Base-by-base conservation (phyloP, 2,888 invertebrate species). In the Endotricha flammealis region DNA sequence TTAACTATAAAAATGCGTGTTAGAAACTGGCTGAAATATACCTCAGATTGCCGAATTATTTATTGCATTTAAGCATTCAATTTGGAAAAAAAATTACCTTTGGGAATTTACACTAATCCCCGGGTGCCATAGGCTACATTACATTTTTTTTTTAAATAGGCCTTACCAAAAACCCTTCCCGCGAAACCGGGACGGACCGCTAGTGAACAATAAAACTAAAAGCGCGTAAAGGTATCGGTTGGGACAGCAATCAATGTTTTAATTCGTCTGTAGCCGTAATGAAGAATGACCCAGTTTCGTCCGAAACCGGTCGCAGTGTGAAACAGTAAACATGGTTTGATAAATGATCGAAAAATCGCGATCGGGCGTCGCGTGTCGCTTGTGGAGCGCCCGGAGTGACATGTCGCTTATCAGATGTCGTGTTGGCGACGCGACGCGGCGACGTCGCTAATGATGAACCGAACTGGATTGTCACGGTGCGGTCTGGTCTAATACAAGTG, bases 291-390 rank as follows among this genome's bases (percentile, higher is more conserved):
- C 65, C 53, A 66, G 60, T 68, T 49, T n/a, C 16, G 7, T 5
- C 8, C 20, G n/a, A 29, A 50, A 42, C 61, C 56, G 61, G 63
- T 60, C 54, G 42, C 45, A 32, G 44, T 44, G 51, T 60, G 62
- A 57, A 55, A 56, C 57, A 55, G 61, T 62, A 64, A 63, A 65
- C 64, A 65, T 36, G 50, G 49, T 47, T 56, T 68, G 68, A 69
- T 69, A 64, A 68, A 72, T 71, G 59, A 65, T 65, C 59, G 54
- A 57, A 57, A 61, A 62, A 66, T 63, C 55, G 56, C 57, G 33
- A 56, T 52, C 50, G 62, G 56, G 57, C 44, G 49, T n/a, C n/a
- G 35, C 9, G 12, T 6, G 31, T 38, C 22, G 39, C 39, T 17
- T 29, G 42, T 16, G 37, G 13, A 16, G 23, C 30, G n/a, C 30